Percentiles rank a stretch among this genome's conserved stretches.
Evolutionary conservation across 2,888 invertebrate genomes (phyloP).

Genomic region (Melipona bicolor): DNA sequence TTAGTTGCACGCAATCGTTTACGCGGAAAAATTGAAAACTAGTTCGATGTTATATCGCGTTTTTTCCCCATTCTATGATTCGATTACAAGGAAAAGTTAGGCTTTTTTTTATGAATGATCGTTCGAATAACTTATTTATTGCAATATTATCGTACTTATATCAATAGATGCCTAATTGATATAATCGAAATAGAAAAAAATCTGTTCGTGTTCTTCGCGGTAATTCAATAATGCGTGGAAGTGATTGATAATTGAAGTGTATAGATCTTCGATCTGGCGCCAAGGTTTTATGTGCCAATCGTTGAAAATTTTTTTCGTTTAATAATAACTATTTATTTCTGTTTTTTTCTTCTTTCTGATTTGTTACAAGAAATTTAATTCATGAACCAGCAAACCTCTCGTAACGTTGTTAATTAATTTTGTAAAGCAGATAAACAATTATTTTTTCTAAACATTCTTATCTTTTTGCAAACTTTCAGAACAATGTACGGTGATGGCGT

Average conservation of each 20-base stretch:
- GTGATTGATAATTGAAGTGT: background rate
- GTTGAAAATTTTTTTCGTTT: background rate
- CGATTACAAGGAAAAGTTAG: slow-evolving; percentile 52
- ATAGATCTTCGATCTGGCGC: slow-evolving; percentile 1
- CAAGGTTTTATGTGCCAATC: background rate
- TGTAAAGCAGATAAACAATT: slow-evolving; percentile 7
- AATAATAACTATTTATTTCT: background rate
- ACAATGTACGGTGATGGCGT: slow-evolving; percentile 22
- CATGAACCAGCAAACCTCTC: background rate
- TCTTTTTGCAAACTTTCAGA: slow-evolving; percentile 23
- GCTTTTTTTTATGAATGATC: slow-evolving; percentile 2
- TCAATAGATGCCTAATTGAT: slow-evolving; percentile 44
- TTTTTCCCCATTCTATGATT: slow-evolving; percentile 20
- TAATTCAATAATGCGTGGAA: slow-evolving; percentile 26
- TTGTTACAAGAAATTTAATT: background rate
- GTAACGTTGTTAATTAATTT: slow-evolving; percentile 2
- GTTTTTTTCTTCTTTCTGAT: background rate
- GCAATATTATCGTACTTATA: slow-evolving; percentile 35
- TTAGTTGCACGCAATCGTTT: background rate
- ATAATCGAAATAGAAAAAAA: slow-evolving; percentile 49
- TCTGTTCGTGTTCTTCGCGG: slow-evolving; percentile 65
- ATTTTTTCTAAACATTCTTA: slow-evolving; percentile 45
- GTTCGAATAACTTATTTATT: slow-evolving; percentile 39
- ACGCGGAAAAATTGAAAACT: slow-evolving; percentile 24
- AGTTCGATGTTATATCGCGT: slow-evolving; percentile 54